These are phyloP conservation scores for Callipepla californica DNA, from an alignment of 2,113 vertebrate species.

Conservation along the genomic window DNA sequence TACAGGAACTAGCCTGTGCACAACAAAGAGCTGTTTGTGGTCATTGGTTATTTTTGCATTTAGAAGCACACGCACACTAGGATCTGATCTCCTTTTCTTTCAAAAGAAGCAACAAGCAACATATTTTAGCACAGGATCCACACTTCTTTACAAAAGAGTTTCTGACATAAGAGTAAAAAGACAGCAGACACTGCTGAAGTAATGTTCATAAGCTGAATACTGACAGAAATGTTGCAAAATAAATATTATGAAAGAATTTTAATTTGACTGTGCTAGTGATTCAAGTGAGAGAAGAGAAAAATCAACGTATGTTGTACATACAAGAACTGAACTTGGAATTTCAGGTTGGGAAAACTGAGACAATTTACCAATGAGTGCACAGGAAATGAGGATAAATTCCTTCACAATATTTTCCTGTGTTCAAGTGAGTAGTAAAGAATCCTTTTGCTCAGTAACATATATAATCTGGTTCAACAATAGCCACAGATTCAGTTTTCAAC, in stretches of 20 bases:
- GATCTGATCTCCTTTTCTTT: not conserved
- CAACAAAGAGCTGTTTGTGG: not conserved
- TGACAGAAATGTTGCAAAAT: not conserved
- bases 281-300: not conserved
- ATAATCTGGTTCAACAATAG: not conserved
- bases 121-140: not conserved
- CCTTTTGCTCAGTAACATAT: not conserved
- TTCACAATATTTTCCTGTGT: not conserved
- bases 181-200: not conserved
- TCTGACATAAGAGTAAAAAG: not conserved
- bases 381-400: not conserved
- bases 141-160: not conserved
- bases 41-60: not conserved
- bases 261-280: not conserved
- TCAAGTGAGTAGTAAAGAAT: not conserved
- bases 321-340: not conserved
- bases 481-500: not conserved
- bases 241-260: not conserved
- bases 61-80: not conserved
- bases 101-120: not conserved
- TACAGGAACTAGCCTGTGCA: not conserved
- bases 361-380: not conserved
- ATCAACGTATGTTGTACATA: not conserved
- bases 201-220: not conserved
- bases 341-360: not conserved